Percentiles rank a stretch among this genome's conserved stretches.
Evolutionary conservation across 2,797 vertebrate genomes (phyloP).

Genomic region (Myoxocephalus aenaeus): DNA sequence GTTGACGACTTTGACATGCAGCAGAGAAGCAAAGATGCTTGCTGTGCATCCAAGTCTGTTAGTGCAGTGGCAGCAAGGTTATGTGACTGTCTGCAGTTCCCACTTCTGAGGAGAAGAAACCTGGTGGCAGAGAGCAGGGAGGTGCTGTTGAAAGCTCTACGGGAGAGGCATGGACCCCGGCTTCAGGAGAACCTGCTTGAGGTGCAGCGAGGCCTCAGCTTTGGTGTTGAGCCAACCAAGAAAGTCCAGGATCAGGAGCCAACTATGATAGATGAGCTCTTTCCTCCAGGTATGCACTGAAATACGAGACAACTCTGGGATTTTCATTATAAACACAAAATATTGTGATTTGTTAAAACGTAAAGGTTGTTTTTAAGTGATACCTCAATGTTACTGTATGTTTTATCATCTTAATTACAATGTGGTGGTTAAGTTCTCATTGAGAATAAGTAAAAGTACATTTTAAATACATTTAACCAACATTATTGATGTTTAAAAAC

Average conservation of each 20-base stretch:
- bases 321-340: neutral
- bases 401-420: neutral
- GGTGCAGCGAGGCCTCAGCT: constrained; percentile 48
- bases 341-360: neutral
- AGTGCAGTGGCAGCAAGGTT: constrained; percentile 65
- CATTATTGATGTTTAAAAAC: neutral
- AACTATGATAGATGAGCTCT: neutral
- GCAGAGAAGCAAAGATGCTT: constrained; percentile 11
- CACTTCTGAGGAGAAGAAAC: constrained; percentile 46
- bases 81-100: constrained; percentile 62
- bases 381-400: neutral
- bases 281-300: constrained; percentile 49
- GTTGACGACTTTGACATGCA: constrained; percentile 8
- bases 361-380: neutral
- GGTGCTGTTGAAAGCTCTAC: constrained; percentile 71
- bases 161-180: constrained; percentile 70
- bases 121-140: constrained; percentile 75
- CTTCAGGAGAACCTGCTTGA: constrained; percentile 73
- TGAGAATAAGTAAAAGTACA: neutral
- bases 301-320: neutral
- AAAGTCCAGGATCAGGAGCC: constrained; percentile 6
- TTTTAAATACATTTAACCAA: neutral
- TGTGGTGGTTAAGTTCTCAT: neutral
- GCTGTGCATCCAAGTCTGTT: constrained; percentile 36
- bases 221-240: constrained; percentile 6